Evolutionary conservation across 2,797 vertebrate genomes (phyloP), one percentile per base, ranked within the genome.

Genomic region (Gymnothorax reevesii): DNA sequence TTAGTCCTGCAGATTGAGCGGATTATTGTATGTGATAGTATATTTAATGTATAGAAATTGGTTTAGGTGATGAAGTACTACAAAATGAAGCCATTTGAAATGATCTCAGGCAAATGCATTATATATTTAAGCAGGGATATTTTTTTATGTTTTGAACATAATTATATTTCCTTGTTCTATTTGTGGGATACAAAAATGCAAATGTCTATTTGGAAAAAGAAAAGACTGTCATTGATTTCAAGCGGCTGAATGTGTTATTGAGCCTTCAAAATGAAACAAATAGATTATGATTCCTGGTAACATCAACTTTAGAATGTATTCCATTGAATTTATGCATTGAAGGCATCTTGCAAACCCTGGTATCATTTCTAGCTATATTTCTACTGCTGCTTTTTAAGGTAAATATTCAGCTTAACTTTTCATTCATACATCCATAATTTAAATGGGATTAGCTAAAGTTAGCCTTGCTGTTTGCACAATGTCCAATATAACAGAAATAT

Each of bases 391-490:
- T 80, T 17, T 42, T 77, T 77, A 15, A 80, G 54, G 84, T 55
- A 15, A 60, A 55, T 12, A 7, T 64, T 22, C 69, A 13, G 7
- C 3, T 87, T 42, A 64, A 55, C 57, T 22, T 52, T 22, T 6
- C 25, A 59, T 42, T 20, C 27, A 69, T 57, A 57, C 88, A 60
- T 88, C 87, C 57, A 71, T 2, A 20, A 22, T 27, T 15, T 90
- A 88, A 93, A 82, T 93, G 89, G 91, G 69, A 7, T 54, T 15
- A 55, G 80, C 15, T 0, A 3, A 4, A n/a, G 84, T 79, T 82
- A 15, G 12, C 15, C 57, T 60, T 71, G 33, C 83, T 55, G 49
- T 75, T 85, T 83, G 84, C 62, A 20, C n/a, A 0, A n/a, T 86
- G 69, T 83, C 54, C 6, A 59, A 59, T 59, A 13, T 62, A 17